Conservation (phyloP, 2,888 invertebrate species). For the Chloroclystis v-ata region DNA sequence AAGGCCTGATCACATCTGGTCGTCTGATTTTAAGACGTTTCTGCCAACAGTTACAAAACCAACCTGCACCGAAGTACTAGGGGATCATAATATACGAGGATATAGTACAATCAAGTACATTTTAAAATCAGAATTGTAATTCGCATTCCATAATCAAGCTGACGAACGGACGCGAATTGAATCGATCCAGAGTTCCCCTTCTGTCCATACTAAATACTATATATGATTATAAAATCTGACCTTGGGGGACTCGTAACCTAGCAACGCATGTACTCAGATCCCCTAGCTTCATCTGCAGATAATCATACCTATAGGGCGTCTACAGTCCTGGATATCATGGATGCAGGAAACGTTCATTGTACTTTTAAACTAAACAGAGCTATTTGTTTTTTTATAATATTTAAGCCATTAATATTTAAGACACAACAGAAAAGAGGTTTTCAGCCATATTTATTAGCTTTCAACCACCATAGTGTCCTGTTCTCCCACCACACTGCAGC, state of each 20-base stretch:
- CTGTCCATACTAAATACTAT: slow-evolving; percentile 41
- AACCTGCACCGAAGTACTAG: no score
- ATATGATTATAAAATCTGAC: slow-evolving; percentile 64
- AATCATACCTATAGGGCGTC: slow-evolving; percentile 67
- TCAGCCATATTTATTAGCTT: no score
- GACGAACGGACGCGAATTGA: slow-evolving; percentile 40
- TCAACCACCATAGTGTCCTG: no score
- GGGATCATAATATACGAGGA: no score
- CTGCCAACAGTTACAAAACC: no score
- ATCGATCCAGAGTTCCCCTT: slow-evolving; percentile 57
- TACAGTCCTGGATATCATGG: slow-evolving; percentile 45
- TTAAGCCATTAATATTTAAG: no score
- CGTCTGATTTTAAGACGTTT: no score
- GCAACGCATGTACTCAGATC: slow-evolving; percentile 67
- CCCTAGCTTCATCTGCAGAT: slow-evolving; percentile 69
- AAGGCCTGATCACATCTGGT: no score
- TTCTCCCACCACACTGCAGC: no score
- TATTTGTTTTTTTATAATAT: no score
- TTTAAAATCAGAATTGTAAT: neutral
- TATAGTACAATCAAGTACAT: neutral
- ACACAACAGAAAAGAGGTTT: no score
- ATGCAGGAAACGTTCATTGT: slow-evolving; percentile 55
- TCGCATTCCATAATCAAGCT: slow-evolving; percentile 29
- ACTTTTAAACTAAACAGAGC: no score
- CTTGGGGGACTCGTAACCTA: slow-evolving; percentile 73